Conservation (phyloP, 1,140 invertebrate species). For the Triops cancriformis region DNA sequence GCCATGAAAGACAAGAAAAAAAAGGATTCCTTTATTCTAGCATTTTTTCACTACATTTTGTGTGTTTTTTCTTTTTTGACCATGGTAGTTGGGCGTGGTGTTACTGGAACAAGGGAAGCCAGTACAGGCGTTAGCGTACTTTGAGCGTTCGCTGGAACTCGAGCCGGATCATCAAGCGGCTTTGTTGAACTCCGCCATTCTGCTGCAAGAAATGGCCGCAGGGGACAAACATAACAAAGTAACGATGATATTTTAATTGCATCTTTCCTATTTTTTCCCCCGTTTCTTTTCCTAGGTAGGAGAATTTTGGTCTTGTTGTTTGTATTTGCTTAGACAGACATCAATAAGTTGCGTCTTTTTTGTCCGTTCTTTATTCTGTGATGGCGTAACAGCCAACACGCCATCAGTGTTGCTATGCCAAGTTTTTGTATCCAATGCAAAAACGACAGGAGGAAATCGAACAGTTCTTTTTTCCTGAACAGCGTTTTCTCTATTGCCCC, state of each 20-base stretch:
- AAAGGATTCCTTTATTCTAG: background rate
- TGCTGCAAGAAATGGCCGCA: slow-evolving; percentile 78
- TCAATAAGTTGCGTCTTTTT: background rate
- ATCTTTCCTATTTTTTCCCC: background rate
- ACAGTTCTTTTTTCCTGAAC: too few relatives aligned
- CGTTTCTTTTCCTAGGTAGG: background rate
- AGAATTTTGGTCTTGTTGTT: background rate
- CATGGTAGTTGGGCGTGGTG: slow-evolving; percentile 77
- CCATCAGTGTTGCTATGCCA: background rate
- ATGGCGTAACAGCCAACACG: background rate
- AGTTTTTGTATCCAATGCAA: too few relatives aligned
- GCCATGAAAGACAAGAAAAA: background rate
- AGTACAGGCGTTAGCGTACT: slow-evolving; percentile 77
- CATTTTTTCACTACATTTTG: background rate
- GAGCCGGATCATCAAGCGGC: slow-evolving; percentile 93
- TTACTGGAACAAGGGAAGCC: slow-evolving; percentile 85
- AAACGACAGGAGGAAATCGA: too few relatives aligned
- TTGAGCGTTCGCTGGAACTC: slow-evolving; percentile 85
- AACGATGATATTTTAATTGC: slow-evolving; percentile 4
- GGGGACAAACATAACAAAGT: slow-evolving; percentile 39
- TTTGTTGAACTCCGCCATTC: slow-evolving; percentile 86
- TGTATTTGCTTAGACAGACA: background rate
- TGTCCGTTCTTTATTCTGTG: background rate
- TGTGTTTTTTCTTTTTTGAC: slow-evolving; percentile 34
- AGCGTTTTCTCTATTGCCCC: too few relatives aligned